Evolutionary conservation across 2,888 invertebrate species (phyloP).

Genomic region (Agriopis leucophaearia): DNA sequence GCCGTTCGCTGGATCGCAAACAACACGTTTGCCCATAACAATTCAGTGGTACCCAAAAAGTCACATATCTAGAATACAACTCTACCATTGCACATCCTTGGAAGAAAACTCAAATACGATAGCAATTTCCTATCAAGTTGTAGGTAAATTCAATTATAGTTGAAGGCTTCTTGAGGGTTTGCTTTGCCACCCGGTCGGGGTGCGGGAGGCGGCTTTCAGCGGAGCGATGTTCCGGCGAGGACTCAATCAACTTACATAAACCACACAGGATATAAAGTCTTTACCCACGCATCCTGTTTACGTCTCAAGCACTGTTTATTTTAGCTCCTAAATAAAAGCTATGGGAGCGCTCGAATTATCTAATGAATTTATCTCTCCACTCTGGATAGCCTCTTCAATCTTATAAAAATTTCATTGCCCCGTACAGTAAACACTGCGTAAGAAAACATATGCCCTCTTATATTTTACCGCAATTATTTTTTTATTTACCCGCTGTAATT

Average conservation of each 20-base stretch:
- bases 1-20: no score
- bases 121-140: constrained; percentile 54
- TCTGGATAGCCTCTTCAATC: constrained; percentile 47
- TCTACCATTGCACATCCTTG: constrained; percentile 8
- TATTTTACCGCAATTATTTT: constrained; percentile 59
- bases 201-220: constrained; percentile 43
- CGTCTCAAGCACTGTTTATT: constrained; percentile 42
- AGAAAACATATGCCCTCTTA: constrained; percentile 54
- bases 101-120: constrained; percentile 37
- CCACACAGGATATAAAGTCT: constrained; percentile 47
- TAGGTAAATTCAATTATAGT: constrained; percentile 66
- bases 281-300: constrained; percentile 47
- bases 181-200: constrained; percentile 51
- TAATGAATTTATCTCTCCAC: constrained; percentile 38
- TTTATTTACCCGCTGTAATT: constrained; percentile 72
- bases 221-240: constrained; percentile 37
- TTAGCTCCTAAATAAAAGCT: constrained; percentile 43
- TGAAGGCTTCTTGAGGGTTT: constrained; percentile 56
- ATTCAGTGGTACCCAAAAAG: no score
- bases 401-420: constrained; percentile 49
- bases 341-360: constrained; percentile 36
- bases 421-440: constrained; percentile 38
- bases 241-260: constrained; percentile 49
- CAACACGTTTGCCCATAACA: no score
- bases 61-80: constrained; percentile 3